phyloP scores from a whole-genome alignment of 2,113 vertebrate species.

The Hippocampus zosterae region DNA sequence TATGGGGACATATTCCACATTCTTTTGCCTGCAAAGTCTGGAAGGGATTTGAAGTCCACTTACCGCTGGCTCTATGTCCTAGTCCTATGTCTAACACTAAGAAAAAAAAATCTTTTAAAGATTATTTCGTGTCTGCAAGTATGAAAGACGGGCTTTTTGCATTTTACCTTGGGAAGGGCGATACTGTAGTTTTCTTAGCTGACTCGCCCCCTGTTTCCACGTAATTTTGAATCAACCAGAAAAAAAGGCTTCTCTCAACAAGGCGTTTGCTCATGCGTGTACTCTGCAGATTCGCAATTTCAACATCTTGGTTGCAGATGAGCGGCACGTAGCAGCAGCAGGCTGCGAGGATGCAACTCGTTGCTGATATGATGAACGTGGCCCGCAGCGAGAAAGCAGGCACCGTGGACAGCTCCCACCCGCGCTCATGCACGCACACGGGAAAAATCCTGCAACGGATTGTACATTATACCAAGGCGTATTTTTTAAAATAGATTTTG shows the following conservation, averaged over 20 bases:
- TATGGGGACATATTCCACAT: no score
- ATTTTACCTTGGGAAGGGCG: not conserved
- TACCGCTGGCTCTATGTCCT: no score
- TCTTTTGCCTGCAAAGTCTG: no score
- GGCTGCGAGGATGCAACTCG: slow-evolving; percentile 48
- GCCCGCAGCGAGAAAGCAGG: slow-evolving; percentile 23
- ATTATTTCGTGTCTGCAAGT: no score
- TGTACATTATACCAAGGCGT: not conserved
- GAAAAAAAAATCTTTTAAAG: no score
- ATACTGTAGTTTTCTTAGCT: no score
- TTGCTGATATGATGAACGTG: slow-evolving; percentile 47
- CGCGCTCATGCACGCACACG: not conserved
- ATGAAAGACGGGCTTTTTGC: not conserved
- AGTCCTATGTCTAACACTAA: no score
- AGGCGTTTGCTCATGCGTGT: not conserved
- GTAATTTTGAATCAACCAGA: not conserved
- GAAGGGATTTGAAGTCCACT: no score
- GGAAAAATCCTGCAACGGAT: not conserved
- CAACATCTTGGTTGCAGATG: slow-evolving; percentile 35
- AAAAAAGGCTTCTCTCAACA: not conserved
- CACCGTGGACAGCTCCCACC: slow-evolving; percentile 43
- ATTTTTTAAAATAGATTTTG: not conserved
- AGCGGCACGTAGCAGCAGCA: slow-evolving; percentile 21
- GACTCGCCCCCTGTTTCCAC: not conserved
- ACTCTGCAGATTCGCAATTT: slow-evolving; percentile 11